Evolutionary conservation across 1,140 invertebrate species (phyloP), one percentile per base, ranked within the genome.

Genomic region (Thaumatotibia leucotreta): DNA sequence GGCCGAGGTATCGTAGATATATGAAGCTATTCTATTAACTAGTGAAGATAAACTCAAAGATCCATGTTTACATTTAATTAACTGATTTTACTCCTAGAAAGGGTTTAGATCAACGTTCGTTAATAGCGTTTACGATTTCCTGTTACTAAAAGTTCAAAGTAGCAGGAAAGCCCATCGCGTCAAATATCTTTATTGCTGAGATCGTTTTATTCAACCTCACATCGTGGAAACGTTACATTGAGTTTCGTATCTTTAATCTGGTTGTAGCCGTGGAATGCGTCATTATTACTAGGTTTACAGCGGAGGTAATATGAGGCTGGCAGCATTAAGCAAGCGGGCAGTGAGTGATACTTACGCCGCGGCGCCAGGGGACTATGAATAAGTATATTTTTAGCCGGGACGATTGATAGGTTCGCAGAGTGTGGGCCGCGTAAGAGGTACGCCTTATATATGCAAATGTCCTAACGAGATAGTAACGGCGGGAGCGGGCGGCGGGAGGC

Each of bases 401-500:
- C 80, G 83, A 88, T 88, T 87, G 84, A 88, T 87, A 86, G 84
- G 82, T 84, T 75, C 69, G 64, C 68, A 67, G 76, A 74, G 80
- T 79, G 82, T 82, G 78, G 77, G 82, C 79, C 70, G 80, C 64
- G 75, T 74, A 69, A 67, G 82, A 75, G 75, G 76, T 77, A 75
- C 77, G 76, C 77, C 80, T 88, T 86, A 87, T 87, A 88, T 88
- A 90, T 90, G 88, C 88, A 89, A 88, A 89, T 89, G 85, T 77
- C 77, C 79, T 90, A 90, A 90, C 88, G 88, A 90, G 85, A 86
- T 75, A 45, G 83, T 90, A 88, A 90, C 88, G 78, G 81, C 82
- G 80, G 83, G 78, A 74, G 61, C 27, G 31, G 66, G 29, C 17
- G 10, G 76, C 76, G 67, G 77, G 77, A 64, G 77, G 73, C 65